These are phyloP conservation scores for Ascidia mentula DNA, from an alignment of 23 tunicate genomes.

Conservation along the genomic window DNA sequence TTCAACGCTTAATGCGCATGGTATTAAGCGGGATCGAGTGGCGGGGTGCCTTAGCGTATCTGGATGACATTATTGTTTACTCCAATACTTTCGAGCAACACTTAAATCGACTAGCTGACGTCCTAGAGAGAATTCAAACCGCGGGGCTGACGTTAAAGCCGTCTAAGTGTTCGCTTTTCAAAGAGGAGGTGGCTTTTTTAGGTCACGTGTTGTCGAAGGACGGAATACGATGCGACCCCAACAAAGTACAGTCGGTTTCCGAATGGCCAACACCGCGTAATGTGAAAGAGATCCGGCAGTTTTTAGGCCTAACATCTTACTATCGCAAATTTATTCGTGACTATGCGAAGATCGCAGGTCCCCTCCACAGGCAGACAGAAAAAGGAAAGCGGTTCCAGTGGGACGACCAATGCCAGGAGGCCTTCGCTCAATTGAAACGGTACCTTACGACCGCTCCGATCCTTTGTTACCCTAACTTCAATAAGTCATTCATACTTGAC, in stretches of 20 bases:
- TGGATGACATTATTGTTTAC: too few species aligned
- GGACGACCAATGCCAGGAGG: neutral
- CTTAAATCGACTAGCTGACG: too few species aligned
- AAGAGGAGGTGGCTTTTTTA: too few species aligned
- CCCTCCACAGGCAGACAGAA: neutral
- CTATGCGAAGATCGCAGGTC: neutral
- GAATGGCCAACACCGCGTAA: neutral
- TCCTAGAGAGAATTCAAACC: too few species aligned
- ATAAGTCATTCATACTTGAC: neutral
- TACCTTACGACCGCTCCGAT: neutral
- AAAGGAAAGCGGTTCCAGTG: neutral
- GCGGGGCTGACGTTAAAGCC: too few species aligned
- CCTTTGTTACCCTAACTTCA: neutral
- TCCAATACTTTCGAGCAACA: too few species aligned
- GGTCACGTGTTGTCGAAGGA: too few species aligned
- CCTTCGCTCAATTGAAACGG: neutral
- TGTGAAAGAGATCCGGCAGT: neutral
- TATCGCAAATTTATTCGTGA: neutral
- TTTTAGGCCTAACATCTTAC: neutral
- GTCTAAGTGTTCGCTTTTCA: too few species aligned
- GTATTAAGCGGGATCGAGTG: too few species aligned
- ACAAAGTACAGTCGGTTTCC: neutral
- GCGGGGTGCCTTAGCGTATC: too few species aligned
- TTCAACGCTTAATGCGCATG: slow-evolving; percentile 3
- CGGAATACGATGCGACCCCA: too few species aligned